Conservation (phyloP, 2,888 invertebrate genomes). For the Limnephilus auricula region DNA sequence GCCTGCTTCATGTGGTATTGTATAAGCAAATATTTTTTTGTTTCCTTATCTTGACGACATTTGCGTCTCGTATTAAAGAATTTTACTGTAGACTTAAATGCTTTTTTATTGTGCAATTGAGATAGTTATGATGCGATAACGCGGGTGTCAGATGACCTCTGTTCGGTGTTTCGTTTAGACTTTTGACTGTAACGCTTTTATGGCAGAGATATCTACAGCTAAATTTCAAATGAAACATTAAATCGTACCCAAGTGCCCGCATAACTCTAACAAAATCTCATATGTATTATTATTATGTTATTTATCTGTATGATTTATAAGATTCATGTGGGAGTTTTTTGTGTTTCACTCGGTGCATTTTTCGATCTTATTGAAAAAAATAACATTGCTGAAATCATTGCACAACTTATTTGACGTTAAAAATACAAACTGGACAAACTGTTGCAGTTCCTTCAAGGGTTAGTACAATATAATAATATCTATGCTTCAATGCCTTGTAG, state of each 20-base stretch:
- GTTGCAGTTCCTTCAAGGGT: no score
- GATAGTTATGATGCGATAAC: slow-evolving; percentile 20
- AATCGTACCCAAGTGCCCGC: slow-evolving; percentile 14
- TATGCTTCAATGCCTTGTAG: no score
- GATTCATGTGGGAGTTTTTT: background rate
- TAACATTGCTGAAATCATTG: no score
- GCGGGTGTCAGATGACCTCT: slow-evolving; percentile 38
- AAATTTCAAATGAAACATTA: slow-evolving; percentile 9
- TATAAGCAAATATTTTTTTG: slow-evolving; percentile 37
- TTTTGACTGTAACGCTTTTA: slow-evolving; percentile 9
- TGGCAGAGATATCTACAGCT: background rate
- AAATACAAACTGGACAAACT: no score
- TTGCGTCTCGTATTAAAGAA: slow-evolving; percentile 51
- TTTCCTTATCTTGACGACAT: slow-evolving; percentile 35
- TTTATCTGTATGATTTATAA: background rate
- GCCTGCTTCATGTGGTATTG: slow-evolving; percentile 35
- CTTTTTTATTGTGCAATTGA: slow-evolving; percentile 40
- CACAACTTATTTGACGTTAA: no score
- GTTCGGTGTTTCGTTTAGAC: background rate
- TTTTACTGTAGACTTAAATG: slow-evolving; percentile 46
- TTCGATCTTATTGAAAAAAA: background rate
- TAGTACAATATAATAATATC: no score
- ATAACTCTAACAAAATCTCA: background rate
- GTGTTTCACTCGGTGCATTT: background rate
- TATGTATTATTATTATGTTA: background rate